phyloP scores from a whole-genome alignment of 1,140 invertebrate genomes.

The Watersipora subatra region DNA sequence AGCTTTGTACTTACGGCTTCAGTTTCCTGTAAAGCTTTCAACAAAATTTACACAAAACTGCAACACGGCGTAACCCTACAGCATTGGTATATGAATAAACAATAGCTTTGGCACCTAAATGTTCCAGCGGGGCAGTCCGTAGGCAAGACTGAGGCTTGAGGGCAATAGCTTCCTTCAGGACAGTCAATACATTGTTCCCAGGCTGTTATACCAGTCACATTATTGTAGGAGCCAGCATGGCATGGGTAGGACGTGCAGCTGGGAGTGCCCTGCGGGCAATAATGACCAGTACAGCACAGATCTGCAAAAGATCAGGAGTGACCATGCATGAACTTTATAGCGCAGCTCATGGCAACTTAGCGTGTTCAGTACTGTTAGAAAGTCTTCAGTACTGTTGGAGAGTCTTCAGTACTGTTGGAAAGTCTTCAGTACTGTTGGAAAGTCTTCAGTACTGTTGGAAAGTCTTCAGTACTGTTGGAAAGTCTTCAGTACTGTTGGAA shows the following conservation, averaged over 20 bases:
- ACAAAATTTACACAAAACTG: neutral
- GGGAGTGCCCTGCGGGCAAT: constrained; percentile 29
- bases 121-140: constrained; percentile 11
- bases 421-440: no score
- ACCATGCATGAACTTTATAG: neutral
- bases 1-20: no score
- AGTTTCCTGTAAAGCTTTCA: no score
- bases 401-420: no score
- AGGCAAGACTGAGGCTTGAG: constrained; percentile 7
- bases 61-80: neutral
- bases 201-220: constrained; percentile 18
- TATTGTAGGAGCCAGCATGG: constrained; percentile 30
- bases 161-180: constrained; percentile 11
- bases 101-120: neutral
- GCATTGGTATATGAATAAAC: neutral
- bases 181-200: constrained; percentile 32
- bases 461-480: no score
- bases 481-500: no score
- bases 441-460: no score
- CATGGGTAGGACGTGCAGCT: constrained; percentile 21
- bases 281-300: constrained; percentile 18
- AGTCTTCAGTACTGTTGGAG: no score
- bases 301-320: neutral
- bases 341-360: no score
- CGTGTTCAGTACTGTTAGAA: no score